A percentile compares a stretch with the other conserved stretches of the same genome.
Evolutionary conservation across 2,888 invertebrate genomes (phyloP).

Genomic region (Drosophila multiciliata): DNA sequence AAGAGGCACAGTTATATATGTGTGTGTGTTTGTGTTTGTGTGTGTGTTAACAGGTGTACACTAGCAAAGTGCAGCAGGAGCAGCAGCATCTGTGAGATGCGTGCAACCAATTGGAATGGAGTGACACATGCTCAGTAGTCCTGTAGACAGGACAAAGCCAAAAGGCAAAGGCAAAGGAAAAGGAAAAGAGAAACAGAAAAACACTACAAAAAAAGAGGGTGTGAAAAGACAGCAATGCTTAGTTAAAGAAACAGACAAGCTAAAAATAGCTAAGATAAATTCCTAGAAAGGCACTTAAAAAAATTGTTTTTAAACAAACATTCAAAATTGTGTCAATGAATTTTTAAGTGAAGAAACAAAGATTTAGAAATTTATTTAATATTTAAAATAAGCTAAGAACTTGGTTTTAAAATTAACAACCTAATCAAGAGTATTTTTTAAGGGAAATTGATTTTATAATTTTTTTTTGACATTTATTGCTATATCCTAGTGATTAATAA

Average conservation of each 20-base stretch:
- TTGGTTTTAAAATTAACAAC: not conserved
- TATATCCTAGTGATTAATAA: not conserved
- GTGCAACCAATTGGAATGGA: constrained; percentile 58
- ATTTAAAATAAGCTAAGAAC: not conserved
- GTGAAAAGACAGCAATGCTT: not conserved
- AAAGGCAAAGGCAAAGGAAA: not conserved
- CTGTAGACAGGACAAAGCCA: constrained; percentile 22
- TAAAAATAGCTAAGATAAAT: not conserved
- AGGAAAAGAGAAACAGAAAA: not conserved
- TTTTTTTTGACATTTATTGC: too few species aligned
- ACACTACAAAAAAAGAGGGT: not conserved
- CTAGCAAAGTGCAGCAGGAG: constrained; percentile 46
- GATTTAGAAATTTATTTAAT: not conserved
- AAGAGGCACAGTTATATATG: constrained; percentile 20
- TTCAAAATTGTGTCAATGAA: not conserved
- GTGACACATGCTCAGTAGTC: constrained; percentile 63
- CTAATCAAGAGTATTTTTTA: not conserved
- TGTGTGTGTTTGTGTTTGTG: constrained; percentile 11
- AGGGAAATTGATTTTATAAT: too few species aligned
- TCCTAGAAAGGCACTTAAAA: not conserved
- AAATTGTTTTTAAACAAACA: not conserved
- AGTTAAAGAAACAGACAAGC: constrained; percentile 6
- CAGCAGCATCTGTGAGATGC: constrained; percentile 20
- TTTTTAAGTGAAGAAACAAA: not conserved
- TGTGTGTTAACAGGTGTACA: constrained; percentile 37